A percentile compares a stretch with the other conserved stretches of the same genome.
Evolutionary conservation across 2,888 invertebrate genomes (phyloP).

Genomic region (Fissipunctia ypsillon): DNA sequence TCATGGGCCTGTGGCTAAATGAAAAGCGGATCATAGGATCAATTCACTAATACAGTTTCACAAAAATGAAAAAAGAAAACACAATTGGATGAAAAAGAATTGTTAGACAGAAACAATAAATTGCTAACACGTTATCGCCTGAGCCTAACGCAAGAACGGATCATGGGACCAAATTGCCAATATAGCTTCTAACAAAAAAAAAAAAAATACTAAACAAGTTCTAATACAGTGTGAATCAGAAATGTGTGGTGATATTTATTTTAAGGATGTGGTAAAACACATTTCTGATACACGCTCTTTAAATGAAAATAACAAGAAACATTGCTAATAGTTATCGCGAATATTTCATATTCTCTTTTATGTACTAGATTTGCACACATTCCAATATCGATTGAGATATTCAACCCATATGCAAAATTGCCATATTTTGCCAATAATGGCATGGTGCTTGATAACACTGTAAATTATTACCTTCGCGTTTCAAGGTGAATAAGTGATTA

Average conservation of each 20-base stretch:
- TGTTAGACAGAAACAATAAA: background rate
- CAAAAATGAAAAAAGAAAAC: constrained; percentile 4
- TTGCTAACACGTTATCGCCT: background rate
- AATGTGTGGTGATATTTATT: too few species aligned
- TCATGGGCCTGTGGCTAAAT: background rate
- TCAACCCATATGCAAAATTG: constrained; percentile 6
- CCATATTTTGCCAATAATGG: constrained; percentile 24
- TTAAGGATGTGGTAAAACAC: too few species aligned
- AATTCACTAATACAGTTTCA: background rate
- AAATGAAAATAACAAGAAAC: too few species aligned
- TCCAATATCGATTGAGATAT: constrained; percentile 32
- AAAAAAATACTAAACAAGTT: background rate
- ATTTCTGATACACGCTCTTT: too few species aligned
- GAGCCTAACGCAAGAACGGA: background rate
- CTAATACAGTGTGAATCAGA: too few species aligned
- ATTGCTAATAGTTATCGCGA: background rate
- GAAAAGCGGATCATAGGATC: background rate
- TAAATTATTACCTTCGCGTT: constrained; percentile 12
- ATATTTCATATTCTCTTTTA: background rate
- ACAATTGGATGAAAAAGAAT: background rate
- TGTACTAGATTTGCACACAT: background rate
- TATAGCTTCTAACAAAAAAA: constrained; percentile 6
- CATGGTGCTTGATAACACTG: constrained; percentile 13
- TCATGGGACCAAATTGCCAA: background rate
- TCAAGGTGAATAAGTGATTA: constrained; percentile 32